Percentiles rank a stretch among this genome's conserved stretches.
These are phyloP conservation scores for Drosophila subquinaria DNA, from an alignment of 2,888 invertebrate species.

Conservation along the genomic window DNA sequence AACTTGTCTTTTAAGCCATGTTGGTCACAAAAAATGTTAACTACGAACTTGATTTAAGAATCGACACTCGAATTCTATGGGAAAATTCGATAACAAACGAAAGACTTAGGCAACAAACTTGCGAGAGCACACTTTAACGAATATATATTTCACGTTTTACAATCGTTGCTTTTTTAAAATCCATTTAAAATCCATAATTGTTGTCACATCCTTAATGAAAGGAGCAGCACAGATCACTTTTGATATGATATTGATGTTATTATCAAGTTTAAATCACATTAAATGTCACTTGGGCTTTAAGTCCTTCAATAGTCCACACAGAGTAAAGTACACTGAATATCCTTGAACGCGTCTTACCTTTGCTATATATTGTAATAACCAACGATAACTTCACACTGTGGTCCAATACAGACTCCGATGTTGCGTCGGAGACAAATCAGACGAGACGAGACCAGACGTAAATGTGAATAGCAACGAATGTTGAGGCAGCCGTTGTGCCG, in stretches of 20 bases:
- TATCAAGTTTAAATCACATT: slow-evolving; percentile 21
- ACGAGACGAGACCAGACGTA: slow-evolving; percentile 85
- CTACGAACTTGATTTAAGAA: slow-evolving; percentile 6
- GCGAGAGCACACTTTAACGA: slow-evolving; percentile 14
- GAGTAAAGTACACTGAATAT: slow-evolving; percentile 52
- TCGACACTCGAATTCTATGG: slow-evolving; percentile 3
- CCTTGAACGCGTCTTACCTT: slow-evolving; percentile 75
- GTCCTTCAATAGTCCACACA: slow-evolving; percentile 56
- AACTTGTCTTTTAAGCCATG: slow-evolving; percentile 28
- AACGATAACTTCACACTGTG: slow-evolving; percentile 49
- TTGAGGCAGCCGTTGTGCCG: slow-evolving; percentile 53
- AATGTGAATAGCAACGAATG: slow-evolving; percentile 85
- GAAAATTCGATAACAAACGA: slow-evolving; percentile 7
- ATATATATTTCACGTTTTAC: not conserved
- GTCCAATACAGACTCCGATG: slow-evolving; percentile 67
- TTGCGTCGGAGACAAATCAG: slow-evolving; percentile 74
- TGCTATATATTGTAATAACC: slow-evolving; percentile 45
- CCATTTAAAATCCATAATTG: slow-evolving; percentile 35
- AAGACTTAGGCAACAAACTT: slow-evolving; percentile 56
- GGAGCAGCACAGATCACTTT: slow-evolving; percentile 59
- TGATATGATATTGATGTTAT: slow-evolving; percentile 13
- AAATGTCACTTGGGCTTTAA: slow-evolving; percentile 31
- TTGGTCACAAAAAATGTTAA: slow-evolving; percentile 2
- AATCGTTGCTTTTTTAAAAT: slow-evolving; percentile 17
- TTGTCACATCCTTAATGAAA: slow-evolving; percentile 55